These are phyloP conservation scores for Amphiprion clarkii DNA, from an alignment of 2,797 vertebrate genomes.

Conservation along the genomic window DNA sequence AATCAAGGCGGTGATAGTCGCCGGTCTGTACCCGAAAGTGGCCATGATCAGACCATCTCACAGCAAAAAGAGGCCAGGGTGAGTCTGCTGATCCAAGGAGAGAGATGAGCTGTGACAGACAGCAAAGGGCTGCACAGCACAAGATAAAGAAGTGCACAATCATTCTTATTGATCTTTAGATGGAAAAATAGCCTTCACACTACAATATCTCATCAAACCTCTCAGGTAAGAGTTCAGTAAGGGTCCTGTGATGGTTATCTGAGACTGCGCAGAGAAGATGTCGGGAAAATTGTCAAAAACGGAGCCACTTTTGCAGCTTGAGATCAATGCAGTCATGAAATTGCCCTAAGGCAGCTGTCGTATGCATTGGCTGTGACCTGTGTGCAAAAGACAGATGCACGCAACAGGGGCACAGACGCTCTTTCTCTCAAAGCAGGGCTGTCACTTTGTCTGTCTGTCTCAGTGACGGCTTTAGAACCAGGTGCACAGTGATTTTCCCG, in stretches of 20 bases:
- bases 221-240: conserved; percentile 26
- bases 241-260: conserved; percentile 39
- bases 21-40: conserved; percentile 98
- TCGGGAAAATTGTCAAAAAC: conserved; percentile 43
- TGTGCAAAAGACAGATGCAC: conserved; percentile 37
- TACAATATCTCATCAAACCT: conserved; percentile 33
- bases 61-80: conserved; percentile 95
- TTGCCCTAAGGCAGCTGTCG: conserved; percentile 62
- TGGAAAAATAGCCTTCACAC: conserved; percentile 14
- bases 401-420: conserved; percentile 24
- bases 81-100: conserved; percentile 72
- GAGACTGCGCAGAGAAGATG: conserved; percentile 33
- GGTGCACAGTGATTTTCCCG: conserved; percentile 9
- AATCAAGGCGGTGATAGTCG: conserved; percentile 97
- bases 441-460: conserved; percentile 37
- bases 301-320: conserved; percentile 22
- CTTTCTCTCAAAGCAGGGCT: conserved; percentile 26
- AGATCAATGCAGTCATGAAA: conserved; percentile 63
- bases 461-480: conserved; percentile 27
- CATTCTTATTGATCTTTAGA: conserved; percentile 32
- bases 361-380: conserved; percentile 43
- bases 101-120: conserved; percentile 13
- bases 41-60: conserved; percentile 93
- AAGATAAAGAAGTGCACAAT: conserved; percentile 19
- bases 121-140: not conserved